Conservation (phyloP, 2,113 vertebrate genomes). For the Coptodon bakossiorum region DNA sequence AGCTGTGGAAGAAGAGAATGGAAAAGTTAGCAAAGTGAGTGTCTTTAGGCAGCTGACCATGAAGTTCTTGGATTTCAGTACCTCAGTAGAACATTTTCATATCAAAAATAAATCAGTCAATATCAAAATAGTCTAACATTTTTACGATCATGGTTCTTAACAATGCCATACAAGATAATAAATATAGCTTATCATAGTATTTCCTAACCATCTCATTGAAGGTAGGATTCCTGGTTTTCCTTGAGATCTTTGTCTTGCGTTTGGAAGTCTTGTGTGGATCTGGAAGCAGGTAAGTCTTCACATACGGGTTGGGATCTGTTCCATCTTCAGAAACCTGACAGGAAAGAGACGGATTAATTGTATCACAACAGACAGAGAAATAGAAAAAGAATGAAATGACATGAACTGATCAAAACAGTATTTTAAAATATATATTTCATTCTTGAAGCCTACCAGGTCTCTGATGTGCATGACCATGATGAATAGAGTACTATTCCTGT, state of each 20-base stretch:
- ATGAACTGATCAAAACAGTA: background rate
- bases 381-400: background rate
- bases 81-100: background rate
- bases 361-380: background rate
- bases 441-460: slow-evolving; percentile 71
- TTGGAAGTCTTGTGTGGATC: slow-evolving; percentile 94
- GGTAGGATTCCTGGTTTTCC: slow-evolving; percentile 95
- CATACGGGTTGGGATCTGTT: slow-evolving; percentile 94
- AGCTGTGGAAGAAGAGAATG: slow-evolving; percentile 69
- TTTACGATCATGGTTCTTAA: background rate
- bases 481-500: slow-evolving; percentile 93
- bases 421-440: background rate
- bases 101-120: background rate
- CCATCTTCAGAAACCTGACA: slow-evolving; percentile 90
- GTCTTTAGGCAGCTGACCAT: background rate
- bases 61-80: background rate
- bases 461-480: slow-evolving; percentile 99
- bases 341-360: background rate
- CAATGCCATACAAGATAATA: background rate
- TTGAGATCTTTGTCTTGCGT: slow-evolving; percentile 93
- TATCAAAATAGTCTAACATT: background rate
- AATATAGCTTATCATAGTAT: rapidly evolving
- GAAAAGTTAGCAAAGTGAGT: background rate
- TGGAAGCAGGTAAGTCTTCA: slow-evolving; percentile 96
- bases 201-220: slow-evolving; percentile 96